Evolutionary conservation across 1,140 invertebrate genomes (phyloP), one percentile per base, ranked within the genome.

Genomic region (Drosophila sucinea): DNA sequence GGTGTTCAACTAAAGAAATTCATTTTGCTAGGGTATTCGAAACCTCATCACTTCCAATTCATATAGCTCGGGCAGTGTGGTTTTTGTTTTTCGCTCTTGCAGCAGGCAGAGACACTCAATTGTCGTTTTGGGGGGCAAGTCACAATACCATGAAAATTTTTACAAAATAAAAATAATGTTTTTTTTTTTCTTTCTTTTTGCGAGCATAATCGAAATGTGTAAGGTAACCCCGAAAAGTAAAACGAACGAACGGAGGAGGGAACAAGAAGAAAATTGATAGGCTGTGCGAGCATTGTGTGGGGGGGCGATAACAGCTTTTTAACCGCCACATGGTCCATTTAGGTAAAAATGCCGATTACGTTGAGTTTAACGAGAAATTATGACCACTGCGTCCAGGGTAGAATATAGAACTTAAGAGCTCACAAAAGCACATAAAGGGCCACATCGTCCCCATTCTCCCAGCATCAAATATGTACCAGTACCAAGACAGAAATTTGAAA

Each of bases 311-410:
- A 89, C 84, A 87, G 73, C 85, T 84, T 89, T 89, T 89, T 84
- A 89, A 89, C 85, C 44, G 84, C 84, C 84, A 81, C 84, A 89
- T 89, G 85, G 85, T 81, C 84, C 84, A 89, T 89, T 89, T 89
- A 84, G 80, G 84, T 67, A 81, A 90, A 89, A 89, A 81, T 89
- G 84, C 77, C 84, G 86, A 90, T 87, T 87, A 83, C 77, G 84
- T 76, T 75, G 58, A 64, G 85, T 78, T 89, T 89, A 89, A 89
- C 80, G 64, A 84, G 81, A 89, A 89, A 89, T 90, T 89, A 89
- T 89, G 69, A 90, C 85, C 84, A 66, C 61, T 67, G 79, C 62
- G 82, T 67, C 63, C 27, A 64, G 30, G 60, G 62, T 57, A 32
- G 32, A 33, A 33, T n/a, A n/a, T 35, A 23, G 70, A 29, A 74